Percentiles rank a stretch among this genome's conserved stretches.
These are phyloP conservation scores for Sebastes minor DNA, from an alignment of 2,797 vertebrate species.

Conservation along the genomic window DNA sequence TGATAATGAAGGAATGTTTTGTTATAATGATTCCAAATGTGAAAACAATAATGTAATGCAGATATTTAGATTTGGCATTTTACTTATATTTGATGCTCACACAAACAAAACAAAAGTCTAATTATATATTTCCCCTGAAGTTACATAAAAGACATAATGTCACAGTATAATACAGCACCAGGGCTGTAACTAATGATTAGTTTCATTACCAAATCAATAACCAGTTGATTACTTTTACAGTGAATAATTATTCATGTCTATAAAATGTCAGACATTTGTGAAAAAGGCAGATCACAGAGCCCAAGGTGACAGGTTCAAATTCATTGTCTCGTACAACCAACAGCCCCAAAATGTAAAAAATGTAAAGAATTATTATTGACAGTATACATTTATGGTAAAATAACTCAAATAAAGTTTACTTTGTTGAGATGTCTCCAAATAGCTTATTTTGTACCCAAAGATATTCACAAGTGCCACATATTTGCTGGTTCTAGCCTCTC, in stretches of 20 bases:
- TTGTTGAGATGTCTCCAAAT: background rate
- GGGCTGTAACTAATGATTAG: background rate
- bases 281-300: background rate
- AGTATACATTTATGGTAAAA: background rate
- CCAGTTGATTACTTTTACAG: background rate
- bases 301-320: background rate
- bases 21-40: background rate
- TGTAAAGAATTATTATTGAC: background rate
- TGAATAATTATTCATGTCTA: background rate
- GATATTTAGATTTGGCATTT: background rate
- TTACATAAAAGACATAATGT: background rate
- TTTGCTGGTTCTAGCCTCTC: background rate
- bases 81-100: background rate
- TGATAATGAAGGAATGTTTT: background rate
- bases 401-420: background rate
- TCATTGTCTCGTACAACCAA: background rate
- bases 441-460: background rate
- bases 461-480: background rate
- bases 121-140: background rate
- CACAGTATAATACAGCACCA: background rate
- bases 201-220: background rate
- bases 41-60: background rate
- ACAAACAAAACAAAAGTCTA: background rate
- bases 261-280: background rate
- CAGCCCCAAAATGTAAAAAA: background rate